These are phyloP conservation scores for Morpho deidamia DNA, from an alignment of 2,888 invertebrate species.

Conservation along the genomic window DNA sequence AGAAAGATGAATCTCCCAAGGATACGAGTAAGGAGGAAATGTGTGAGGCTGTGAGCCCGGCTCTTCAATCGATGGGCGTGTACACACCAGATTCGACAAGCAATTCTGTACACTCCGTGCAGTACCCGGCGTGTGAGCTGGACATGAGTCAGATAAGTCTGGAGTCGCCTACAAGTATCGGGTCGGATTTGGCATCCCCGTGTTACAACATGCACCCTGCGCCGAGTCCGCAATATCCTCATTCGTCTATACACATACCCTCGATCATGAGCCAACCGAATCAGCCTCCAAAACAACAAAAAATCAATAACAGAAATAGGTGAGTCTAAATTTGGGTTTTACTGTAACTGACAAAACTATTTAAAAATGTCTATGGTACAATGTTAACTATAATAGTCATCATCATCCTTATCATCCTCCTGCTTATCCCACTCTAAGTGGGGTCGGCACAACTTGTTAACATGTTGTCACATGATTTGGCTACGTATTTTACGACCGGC, in stretches of 20 bases:
- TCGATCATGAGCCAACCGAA: slow-evolving; percentile 73
- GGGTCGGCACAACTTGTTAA: too few relatives aligned
- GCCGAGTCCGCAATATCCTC: slow-evolving; percentile 80
- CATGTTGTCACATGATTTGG: too few relatives aligned
- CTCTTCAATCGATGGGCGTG: slow-evolving; percentile 89
- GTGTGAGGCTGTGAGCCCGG: slow-evolving; percentile 73
- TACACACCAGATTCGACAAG: slow-evolving; percentile 92
- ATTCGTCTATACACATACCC: slow-evolving; percentile 69
- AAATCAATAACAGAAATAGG: slow-evolving; percentile 69
- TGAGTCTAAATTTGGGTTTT: slow-evolving; percentile 29
- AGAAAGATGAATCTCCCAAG: slow-evolving; percentile 65
- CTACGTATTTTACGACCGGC: too few relatives aligned
- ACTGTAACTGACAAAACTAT: too few relatives aligned
- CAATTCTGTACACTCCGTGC: slow-evolving; percentile 89
- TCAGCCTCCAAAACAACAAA: slow-evolving; percentile 70
- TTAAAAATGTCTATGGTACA: not conserved
- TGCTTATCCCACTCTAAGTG: too few relatives aligned
- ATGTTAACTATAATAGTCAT: too few relatives aligned
- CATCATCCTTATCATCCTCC: too few relatives aligned
- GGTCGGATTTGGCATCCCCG: slow-evolving; percentile 89
- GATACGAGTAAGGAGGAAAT: slow-evolving; percentile 61
- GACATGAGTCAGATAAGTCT: slow-evolving; percentile 90
- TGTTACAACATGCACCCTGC: slow-evolving; percentile 81
- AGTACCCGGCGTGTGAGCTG: slow-evolving; percentile 88
- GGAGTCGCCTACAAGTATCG: slow-evolving; percentile 93